phyloP scores from a whole-genome alignment of 1,140 invertebrate species.

The Venturia canescens region DNA sequence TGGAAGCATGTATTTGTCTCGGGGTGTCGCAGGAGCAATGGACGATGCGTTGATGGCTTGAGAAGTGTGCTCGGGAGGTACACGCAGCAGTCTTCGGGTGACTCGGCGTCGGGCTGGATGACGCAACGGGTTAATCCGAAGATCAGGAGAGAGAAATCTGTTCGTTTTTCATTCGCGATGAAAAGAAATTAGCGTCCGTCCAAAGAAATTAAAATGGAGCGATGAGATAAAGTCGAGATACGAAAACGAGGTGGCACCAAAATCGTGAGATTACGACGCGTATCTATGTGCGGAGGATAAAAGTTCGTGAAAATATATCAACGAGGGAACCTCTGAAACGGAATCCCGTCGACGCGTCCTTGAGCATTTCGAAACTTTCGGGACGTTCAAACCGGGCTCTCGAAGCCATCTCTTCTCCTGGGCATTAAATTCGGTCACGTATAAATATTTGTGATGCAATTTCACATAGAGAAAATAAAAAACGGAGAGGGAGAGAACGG shows the following conservation, averaged over 20 bases:
- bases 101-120: no score
- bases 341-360: not conserved
- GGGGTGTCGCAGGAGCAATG: not conserved
- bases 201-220: no score
- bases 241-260: not conserved
- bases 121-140: no score
- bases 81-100: not conserved
- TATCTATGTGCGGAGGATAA: not conserved
- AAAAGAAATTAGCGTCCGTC: no score
- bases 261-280: not conserved
- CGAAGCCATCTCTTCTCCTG: not conserved
- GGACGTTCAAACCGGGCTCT: not conserved
- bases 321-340: not conserved
- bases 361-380: not conserved
- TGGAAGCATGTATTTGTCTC: not conserved
- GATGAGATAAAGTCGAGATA: no score
- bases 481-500: not conserved
- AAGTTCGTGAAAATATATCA: not conserved
- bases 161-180: no score
- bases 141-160: no score
- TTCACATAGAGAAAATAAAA: not conserved
- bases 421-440: not conserved
- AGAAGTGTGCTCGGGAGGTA: not conserved
- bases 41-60: no score
- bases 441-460: not conserved